Conservation (phyloP, 2,113 vertebrate species). For the Otis tarda region DNA sequence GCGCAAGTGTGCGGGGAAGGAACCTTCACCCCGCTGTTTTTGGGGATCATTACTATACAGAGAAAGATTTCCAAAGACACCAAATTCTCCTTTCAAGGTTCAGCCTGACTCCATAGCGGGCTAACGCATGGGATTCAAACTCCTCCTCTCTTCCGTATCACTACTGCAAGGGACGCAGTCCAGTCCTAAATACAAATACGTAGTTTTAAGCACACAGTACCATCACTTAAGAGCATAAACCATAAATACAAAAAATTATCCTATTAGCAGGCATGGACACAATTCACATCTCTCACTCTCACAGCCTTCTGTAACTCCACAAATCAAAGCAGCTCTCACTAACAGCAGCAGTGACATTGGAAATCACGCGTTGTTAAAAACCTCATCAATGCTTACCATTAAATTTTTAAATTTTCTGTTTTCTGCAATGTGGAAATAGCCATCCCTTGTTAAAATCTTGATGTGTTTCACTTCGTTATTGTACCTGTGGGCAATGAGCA, state of each 20-base stretch:
- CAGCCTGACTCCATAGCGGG: not conserved
- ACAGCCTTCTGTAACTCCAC: conserved; percentile 25
- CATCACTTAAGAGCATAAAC: not conserved
- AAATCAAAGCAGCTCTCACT: conserved; percentile 5
- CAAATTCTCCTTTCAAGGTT: not conserved
- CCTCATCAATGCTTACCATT: conserved; percentile 85
- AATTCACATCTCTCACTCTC: not conserved
- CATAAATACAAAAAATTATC: not conserved
- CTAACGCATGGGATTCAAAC: not conserved
- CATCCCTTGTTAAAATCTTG: conserved; percentile 96
- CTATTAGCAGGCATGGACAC: not conserved
- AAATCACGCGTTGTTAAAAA: conserved; percentile 28
- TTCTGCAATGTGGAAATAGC: conserved; percentile 95
- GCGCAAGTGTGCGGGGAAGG: not conserved
- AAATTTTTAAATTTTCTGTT: conserved; percentile 98
- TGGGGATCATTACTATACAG: not conserved
- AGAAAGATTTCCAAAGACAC: not conserved
- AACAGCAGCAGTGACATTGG: not conserved
- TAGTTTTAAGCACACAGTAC: not conserved
- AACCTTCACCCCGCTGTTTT: not conserved
- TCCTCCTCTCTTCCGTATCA: not conserved
- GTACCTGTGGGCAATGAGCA: conserved; percentile 94
- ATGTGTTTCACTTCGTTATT: conserved; percentile 99
- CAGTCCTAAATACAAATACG: not conserved
- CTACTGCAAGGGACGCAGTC: not conserved